These are phyloP conservation scores for Heliconius ismenius DNA, from an alignment of 2,888 invertebrate species.

Conservation along the genomic window DNA sequence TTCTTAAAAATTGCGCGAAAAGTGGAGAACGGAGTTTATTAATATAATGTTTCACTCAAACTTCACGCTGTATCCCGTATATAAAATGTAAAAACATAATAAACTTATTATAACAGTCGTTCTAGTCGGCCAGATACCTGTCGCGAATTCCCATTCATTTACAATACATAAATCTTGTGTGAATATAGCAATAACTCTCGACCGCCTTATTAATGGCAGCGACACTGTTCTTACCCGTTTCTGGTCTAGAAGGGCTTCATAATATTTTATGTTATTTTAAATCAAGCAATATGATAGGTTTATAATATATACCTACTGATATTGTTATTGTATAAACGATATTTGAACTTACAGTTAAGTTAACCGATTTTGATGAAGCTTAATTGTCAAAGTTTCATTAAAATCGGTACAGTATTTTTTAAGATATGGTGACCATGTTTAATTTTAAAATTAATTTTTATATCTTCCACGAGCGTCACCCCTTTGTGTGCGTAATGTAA, in stretches of 20 bases:
- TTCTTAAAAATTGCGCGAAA: not conserved
- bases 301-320: not conserved
- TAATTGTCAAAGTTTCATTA: not conserved
- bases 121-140: not conserved
- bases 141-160: constrained; percentile 20
- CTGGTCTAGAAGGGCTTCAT: constrained; percentile 26
- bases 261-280: not conserved
- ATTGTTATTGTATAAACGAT: too few relatives aligned
- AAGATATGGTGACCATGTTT: not conserved
- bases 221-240: constrained; percentile 32
- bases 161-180: constrained; percentile 29
- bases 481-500: not conserved
- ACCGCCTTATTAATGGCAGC: constrained; percentile 35
- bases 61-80: too few relatives aligned
- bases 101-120: not conserved
- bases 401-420: not conserved
- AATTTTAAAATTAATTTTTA: not conserved
- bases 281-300: not conserved
- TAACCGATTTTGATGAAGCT: too few relatives aligned
- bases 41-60: too few relatives aligned
- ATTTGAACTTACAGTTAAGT: too few relatives aligned
- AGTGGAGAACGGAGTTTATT: not conserved
- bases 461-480: not conserved
- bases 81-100: not conserved
- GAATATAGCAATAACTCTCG: constrained; percentile 30